These are phyloP conservation scores for Quiscalus mexicanus DNA, from an alignment of 2,113 vertebrate species.

Conservation along the genomic window DNA sequence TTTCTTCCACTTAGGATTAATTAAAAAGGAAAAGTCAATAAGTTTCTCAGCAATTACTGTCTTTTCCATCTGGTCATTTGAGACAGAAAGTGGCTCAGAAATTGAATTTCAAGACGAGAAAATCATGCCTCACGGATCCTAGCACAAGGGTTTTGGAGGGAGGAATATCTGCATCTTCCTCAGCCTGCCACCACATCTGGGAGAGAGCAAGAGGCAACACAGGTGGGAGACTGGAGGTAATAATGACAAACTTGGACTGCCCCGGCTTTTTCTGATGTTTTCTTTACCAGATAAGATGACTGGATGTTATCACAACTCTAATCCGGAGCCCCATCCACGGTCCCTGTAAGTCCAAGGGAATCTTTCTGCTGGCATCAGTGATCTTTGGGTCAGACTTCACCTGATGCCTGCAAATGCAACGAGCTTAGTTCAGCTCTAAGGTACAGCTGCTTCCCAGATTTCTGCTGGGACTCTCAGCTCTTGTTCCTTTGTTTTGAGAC, in stretches of 20 bases:
- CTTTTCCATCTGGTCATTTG: constrained; percentile 40
- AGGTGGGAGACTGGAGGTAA: background rate
- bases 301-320: background rate
- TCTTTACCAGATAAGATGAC: background rate
- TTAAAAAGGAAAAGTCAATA: constrained; percentile 65
- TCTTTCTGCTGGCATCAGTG: background rate
- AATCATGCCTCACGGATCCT: constrained; percentile 15
- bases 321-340: background rate
- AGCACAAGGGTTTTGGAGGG: background rate
- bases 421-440: background rate
- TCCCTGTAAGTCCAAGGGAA: background rate
- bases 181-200: background rate
- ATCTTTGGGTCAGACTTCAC: background rate
- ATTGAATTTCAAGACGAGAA: constrained; percentile 51
- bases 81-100: constrained; percentile 13
- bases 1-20: constrained; percentile 70
- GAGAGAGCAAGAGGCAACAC: background rate
- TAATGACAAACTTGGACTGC: constrained; percentile 8
- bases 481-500: background rate
- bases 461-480: background rate
- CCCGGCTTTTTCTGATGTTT: background rate
- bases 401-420: background rate
- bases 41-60: constrained; percentile 52
- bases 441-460: background rate
- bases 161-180: background rate